Conservation (phyloP, 2,888 invertebrate genomes). For the Adelognathus sp. region DNA sequence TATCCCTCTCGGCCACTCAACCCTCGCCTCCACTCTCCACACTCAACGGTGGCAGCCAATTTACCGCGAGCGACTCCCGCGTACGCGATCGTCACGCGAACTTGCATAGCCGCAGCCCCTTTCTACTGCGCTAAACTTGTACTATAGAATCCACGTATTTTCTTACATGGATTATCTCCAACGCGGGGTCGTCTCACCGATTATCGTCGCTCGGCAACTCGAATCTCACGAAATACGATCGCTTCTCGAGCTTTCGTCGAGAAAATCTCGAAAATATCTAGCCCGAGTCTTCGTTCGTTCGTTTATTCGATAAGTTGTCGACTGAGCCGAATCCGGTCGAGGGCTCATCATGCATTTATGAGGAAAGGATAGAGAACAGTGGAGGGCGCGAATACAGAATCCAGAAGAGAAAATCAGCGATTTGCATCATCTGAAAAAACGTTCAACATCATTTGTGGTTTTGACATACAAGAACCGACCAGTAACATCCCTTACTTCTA, state of each 20-base stretch:
- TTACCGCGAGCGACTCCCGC: slow-evolving; percentile 39
- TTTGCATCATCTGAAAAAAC: not conserved
- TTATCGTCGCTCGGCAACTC: not conserved
- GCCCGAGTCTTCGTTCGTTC: not conserved
- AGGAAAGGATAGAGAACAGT: not conserved
- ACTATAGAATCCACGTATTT: not conserved
- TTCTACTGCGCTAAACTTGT: not conserved
- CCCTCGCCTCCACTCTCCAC: not conserved
- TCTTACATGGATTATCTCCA: not conserved
- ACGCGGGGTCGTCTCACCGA: not conserved
- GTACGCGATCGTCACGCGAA: slow-evolving; percentile 50
- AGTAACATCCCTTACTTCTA: too few relatives aligned
- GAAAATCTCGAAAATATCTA: not conserved
- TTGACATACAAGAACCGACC: not conserved
- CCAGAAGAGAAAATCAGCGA: not conserved
- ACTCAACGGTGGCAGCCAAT: slow-evolving; percentile 41
- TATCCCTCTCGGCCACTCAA: slow-evolving; percentile 9
- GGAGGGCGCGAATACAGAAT: not conserved
- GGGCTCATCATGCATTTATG: not conserved
- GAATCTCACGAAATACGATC: not conserved
- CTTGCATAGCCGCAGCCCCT: slow-evolving; percentile 32
- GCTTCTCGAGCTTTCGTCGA: not conserved
- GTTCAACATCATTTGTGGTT: not conserved
- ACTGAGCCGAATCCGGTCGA: not conserved
- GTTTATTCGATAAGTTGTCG: not conserved